Conservation (phyloP, 1,140 invertebrate genomes). For the Diabrotica undecimpunctata region DNA sequence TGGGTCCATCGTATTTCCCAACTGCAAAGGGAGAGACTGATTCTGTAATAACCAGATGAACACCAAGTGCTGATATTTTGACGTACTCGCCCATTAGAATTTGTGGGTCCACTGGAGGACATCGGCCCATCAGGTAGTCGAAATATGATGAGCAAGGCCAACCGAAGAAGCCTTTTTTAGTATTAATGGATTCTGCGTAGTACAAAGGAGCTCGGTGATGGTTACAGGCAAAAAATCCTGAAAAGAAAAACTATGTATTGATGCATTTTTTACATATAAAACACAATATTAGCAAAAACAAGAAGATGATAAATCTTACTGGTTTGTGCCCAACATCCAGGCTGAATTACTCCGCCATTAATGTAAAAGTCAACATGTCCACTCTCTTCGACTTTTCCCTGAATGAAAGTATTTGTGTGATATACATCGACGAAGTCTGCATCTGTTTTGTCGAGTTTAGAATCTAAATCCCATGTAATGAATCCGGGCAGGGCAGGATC, state of each 20-base stretch:
- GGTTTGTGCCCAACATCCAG: slow-evolving; percentile 55
- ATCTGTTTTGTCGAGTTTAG: slow-evolving; percentile 65
- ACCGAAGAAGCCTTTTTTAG: slow-evolving; percentile 66
- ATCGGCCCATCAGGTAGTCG: slow-evolving; percentile 60
- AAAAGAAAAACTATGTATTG: slow-evolving; percentile 17
- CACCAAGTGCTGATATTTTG: slow-evolving; percentile 27
- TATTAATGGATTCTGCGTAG: slow-evolving; percentile 72
- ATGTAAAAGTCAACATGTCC: slow-evolving; percentile 72
- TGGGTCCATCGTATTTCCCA: slow-evolving; percentile 37
- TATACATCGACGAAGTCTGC: slow-evolving; percentile 70
- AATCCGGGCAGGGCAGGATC: slow-evolving; percentile 69
- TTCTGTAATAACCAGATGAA: slow-evolving; percentile 43
- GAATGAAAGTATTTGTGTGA: slow-evolving; percentile 68
- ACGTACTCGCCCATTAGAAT: slow-evolving; percentile 41
- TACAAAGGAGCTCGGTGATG: slow-evolving; percentile 65
- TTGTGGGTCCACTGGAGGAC: slow-evolving; percentile 41
- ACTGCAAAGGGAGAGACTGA: slow-evolving; percentile 40
- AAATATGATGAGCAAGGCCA: slow-evolving; percentile 64
- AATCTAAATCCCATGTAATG: slow-evolving; percentile 51
- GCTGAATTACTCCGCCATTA: slow-evolving; percentile 67
- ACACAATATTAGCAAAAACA: too few relatives aligned
- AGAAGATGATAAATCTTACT: slow-evolving; percentile 23
- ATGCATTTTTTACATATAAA: background rate
- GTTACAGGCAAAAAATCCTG: slow-evolving; percentile 54
- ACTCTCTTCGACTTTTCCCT: slow-evolving; percentile 59